Percentiles rank a stretch among this genome's conserved stretches.
These are phyloP conservation scores for Haemorhous mexicanus DNA, from an alignment of 2,113 vertebrate species.

Conservation along the genomic window DNA sequence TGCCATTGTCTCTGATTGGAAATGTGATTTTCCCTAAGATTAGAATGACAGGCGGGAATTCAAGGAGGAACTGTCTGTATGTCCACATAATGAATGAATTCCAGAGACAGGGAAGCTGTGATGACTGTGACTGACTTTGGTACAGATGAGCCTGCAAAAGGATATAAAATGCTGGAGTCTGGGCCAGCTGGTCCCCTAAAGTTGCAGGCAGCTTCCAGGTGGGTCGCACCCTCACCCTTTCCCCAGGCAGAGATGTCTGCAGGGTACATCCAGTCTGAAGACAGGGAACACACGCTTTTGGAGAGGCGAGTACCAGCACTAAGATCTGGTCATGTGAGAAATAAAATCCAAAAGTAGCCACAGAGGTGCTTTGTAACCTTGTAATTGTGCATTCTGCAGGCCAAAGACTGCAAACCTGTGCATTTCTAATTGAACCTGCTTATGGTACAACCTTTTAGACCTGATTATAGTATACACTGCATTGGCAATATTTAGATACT, in stretches of 20 bases:
- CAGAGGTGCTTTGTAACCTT: background rate
- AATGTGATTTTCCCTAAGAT: background rate
- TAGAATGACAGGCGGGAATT: background rate
- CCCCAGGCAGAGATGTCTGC: background rate
- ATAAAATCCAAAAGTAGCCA: background rate
- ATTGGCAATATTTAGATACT: background rate
- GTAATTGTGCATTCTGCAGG: background rate
- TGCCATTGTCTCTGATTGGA: background rate
- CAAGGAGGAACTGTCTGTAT: background rate
- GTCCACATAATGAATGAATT: background rate
- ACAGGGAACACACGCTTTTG: background rate
- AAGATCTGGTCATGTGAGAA: accelerated
- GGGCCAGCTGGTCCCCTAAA: no score
- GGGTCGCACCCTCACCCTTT: background rate
- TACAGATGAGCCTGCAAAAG: background rate
- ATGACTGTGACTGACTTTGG: background rate
- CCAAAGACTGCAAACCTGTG: background rate
- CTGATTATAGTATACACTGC: background rate
- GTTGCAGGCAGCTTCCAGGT: background rate
- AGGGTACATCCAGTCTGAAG: background rate
- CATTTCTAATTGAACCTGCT: background rate
- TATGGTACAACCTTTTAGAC: background rate
- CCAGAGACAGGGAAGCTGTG: background rate
- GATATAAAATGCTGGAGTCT: background rate
- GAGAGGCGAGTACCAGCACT: background rate